Base-by-base conservation (phyloP, 2,888 invertebrate species). In the Trachelus troglodyta region DNA sequence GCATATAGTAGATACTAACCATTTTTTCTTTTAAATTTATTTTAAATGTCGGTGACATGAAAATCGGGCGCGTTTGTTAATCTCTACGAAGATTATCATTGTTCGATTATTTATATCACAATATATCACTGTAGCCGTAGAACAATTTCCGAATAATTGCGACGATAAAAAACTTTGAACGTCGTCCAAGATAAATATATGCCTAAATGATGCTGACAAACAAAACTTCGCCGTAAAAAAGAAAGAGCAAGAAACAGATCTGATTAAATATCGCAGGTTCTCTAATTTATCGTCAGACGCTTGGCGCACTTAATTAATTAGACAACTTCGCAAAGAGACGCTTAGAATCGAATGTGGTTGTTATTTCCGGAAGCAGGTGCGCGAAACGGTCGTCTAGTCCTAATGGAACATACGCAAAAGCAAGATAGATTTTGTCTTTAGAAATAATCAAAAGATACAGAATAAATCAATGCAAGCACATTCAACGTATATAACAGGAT, bases 271-370 rank as follows among this genome's bases (percentile, higher is more conserved):
- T 56, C 6, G 9, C 9, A 56, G 23, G 1, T 56, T 56, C 9
- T 40, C 4, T 15, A 40, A 40, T 40, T 15, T 40, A 15, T 40
- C 40, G 15, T 15, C 40, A 23, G 40, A 40, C 40, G 40, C 15
- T 23, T 23, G 6, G 23, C 56, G 15, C 23, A 56, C 56, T 56
- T 56, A 56, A 15, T 23, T 56, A 23, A 56, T 23, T 23, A 56
- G 56, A 56, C 9, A 56, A 56, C 23, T 23, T 56, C 56, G 23
- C 6, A 56, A 12, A 2, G 31, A 33, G 71, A 71, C 12, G 78
- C 82, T 89, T 90, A 91, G 85, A 91, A 89, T 86, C 90, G 88
- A 87, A 91, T 91, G 86, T 90, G 90, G 86, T 91, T 91, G 90
- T 90, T 91, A 91, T 91, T 91, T 87, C 90, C 91, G 79, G 88